phyloP scores from a whole-genome alignment of 2,888 invertebrate genomes.

The Dyspetes luteomarginatus region DNA sequence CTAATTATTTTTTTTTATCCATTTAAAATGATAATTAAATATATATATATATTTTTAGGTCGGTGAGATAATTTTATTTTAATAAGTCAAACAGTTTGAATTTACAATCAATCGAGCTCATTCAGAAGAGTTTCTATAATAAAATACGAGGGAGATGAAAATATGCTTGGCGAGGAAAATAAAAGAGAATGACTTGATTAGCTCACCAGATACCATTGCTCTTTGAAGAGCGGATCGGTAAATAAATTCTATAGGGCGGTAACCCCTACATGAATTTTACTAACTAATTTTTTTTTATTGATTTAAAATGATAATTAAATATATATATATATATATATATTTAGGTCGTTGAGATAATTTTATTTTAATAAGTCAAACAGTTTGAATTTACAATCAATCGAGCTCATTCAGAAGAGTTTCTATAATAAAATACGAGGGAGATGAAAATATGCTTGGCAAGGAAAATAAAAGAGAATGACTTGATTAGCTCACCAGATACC shows the following conservation, averaged over 20 bases:
- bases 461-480: not conserved
- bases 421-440: not conserved
- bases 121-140: conserved; percentile 19
- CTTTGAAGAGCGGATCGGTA: conserved; percentile 95
- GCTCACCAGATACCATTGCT: conserved; percentile 99
- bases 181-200: conserved; percentile 63
- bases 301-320: too few relatives aligned
- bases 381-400: not conserved
- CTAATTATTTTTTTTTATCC: conserved; percentile 10
- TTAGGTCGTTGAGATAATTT: not conserved
- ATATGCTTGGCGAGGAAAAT: conserved; percentile 1
- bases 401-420: conserved; percentile 20
- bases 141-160: not conserved
- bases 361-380: not conserved
- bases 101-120: too few relatives aligned
- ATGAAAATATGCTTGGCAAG: not conserved
- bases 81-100: too few relatives aligned
- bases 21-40: too few relatives aligned
- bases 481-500: conserved; percentile 95
- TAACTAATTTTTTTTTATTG: too few relatives aligned
- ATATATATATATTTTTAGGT: conserved; percentile 1
- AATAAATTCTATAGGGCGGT: conserved; percentile 88
- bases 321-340: too few relatives aligned
- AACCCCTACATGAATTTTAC: too few relatives aligned
- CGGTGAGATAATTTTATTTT: not conserved